Base-by-base conservation (phyloP, 2,797 vertebrate genomes). In the Sebastes oblongus region DNA sequence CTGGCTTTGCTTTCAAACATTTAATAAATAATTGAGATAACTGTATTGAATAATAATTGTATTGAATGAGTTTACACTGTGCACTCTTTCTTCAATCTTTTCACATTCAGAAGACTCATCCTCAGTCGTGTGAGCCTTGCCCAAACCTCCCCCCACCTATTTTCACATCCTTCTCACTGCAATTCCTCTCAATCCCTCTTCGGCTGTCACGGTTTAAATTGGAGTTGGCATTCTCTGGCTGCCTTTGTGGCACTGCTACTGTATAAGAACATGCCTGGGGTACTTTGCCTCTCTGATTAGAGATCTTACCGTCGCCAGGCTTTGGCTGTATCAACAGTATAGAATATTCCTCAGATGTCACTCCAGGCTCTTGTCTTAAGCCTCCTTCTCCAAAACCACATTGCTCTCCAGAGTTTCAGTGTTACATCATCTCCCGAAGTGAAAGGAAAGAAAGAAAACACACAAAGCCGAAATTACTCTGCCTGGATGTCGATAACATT, bases 331-430 rank as follows among this genome's bases (percentile, higher is more conserved):
- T 91, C 84, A 90, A 71, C 85, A 73, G 69, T 75, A 80, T 67
- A 67, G 68, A 88, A 87, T 80, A 80, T 89, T 91, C 82, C 85
- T 94, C 80, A 85, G 85, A 89, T 91, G 85, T 90, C 78, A 84
- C 82, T 94, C 83, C 87, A 87, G 73, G 76, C 82, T 86, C 75
- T 79, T 70, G 72, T 80, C 66, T 50, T 75, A 14, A 79, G 76
- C 70, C 55, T 83, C 64, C 66, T 59, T 78, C 78, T 83, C 72
- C 46, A 78, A 80, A 90, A 77, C 64, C 42, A n/a, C 64, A 66
- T 89, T 86, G 77, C 86, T 89, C 75, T 83, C 75, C 77, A 42
- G 59, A 87, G 77, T 89, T 88, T 81, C 54, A 80, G 39, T 34
- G 36, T 93, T 90, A 82, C 87, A 82, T 93, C 89, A 89, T 86